Percentiles rank a stretch among this genome's conserved stretches.
phyloP scores from a whole-genome alignment of 2,888 invertebrate genomes.

The Erannis defoliaria region DNA sequence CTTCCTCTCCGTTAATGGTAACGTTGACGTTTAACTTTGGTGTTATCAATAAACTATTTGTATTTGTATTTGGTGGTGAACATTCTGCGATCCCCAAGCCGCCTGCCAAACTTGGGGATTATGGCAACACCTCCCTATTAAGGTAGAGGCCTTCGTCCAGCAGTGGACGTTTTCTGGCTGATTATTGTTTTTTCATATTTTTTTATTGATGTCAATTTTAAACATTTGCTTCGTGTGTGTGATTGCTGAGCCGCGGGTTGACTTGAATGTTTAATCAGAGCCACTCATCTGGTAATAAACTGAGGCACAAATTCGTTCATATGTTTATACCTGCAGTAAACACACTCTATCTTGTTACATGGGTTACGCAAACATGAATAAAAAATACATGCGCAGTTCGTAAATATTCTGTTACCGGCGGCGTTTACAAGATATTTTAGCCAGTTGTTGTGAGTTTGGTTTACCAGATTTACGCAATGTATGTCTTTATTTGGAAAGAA shows the following conservation, averaged over 20 bases:
- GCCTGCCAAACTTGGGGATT: no score
- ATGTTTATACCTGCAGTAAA: slow-evolving; percentile 7
- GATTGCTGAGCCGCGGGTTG: not conserved
- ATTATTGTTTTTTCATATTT: no score
- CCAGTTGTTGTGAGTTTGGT: slow-evolving; percentile 3
- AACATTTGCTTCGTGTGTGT: not conserved
- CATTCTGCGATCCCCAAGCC: no score
- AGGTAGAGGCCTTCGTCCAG: no score
- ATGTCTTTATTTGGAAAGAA: not conserved
- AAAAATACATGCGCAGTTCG: slow-evolving; percentile 19
- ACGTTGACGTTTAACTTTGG: no score
- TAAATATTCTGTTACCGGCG: slow-evolving; percentile 5
- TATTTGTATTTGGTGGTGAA: no score
- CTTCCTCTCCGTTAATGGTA: no score
- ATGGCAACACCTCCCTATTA: no score
- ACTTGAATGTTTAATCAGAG: not conserved
- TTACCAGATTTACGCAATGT: not conserved
- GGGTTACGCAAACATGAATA: slow-evolving; percentile 23
- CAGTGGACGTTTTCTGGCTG: no score
- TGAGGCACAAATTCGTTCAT: slow-evolving; percentile 5
- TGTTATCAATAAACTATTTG: no score
- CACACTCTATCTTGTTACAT: slow-evolving; percentile 15
- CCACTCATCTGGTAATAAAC: not conserved
- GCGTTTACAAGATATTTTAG: slow-evolving; percentile 21
- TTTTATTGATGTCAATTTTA: not conserved